These are phyloP conservation scores for Sylvia atricapilla DNA, from an alignment of 2,113 vertebrate species.

Conservation along the genomic window DNA sequence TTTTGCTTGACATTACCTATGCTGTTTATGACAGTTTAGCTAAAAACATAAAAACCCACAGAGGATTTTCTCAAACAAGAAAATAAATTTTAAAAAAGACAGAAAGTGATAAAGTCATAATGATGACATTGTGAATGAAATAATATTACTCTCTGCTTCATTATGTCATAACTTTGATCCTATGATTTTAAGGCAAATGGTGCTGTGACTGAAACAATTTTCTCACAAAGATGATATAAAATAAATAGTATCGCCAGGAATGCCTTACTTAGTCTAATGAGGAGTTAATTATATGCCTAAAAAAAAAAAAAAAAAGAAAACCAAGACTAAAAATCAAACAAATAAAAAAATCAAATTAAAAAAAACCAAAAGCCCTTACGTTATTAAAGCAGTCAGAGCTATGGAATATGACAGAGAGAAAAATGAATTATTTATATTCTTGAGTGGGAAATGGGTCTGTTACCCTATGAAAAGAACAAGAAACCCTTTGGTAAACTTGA, in stretches of 20 bases:
- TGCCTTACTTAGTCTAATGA: background rate
- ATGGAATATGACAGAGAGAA: background rate
- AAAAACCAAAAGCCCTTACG: rapidly evolving
- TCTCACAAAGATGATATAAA: background rate
- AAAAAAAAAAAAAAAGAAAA: background rate
- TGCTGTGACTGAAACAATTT: background rate
- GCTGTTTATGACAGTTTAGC: background rate
- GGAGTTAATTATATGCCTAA: background rate
- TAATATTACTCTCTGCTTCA: background rate
- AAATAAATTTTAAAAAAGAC: background rate
- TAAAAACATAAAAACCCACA: background rate
- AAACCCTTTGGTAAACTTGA: background rate
- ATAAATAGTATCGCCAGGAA: background rate
- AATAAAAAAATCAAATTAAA: background rate
- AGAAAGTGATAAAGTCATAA: background rate
- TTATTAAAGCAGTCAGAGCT: background rate
- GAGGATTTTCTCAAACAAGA: background rate
- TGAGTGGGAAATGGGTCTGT: background rate
- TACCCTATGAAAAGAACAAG: background rate
- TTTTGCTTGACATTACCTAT: background rate
- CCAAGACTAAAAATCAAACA: background rate
- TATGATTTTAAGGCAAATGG: background rate
- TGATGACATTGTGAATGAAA: background rate
- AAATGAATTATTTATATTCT: background rate
- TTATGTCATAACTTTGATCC: background rate